These are phyloP conservation scores for Eupithecia vulgata DNA, from an alignment of 2,888 invertebrate genomes.

Conservation along the genomic window DNA sequence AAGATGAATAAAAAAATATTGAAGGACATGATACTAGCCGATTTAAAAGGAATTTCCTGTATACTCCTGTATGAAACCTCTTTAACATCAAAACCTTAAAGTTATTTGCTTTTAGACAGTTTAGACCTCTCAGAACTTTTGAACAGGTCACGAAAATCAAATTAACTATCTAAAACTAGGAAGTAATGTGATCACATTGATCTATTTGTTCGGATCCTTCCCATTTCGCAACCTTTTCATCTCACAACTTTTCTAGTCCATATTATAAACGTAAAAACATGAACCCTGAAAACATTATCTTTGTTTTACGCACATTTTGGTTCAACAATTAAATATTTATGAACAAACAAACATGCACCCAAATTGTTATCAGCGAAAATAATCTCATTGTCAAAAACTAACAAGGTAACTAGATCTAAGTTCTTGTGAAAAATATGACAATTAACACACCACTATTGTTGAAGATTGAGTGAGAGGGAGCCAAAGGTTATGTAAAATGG, in stretches of 20 bases:
- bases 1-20: neutral
- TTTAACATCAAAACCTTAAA: no score
- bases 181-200: no score
- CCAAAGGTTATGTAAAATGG: slow-evolving; percentile 42
- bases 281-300: neutral
- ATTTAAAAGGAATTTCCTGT: neutral
- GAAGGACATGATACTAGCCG: neutral
- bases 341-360: slow-evolving; percentile 15
- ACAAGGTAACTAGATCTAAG: slow-evolving; percentile 33
- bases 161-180: no score
- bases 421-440: slow-evolving; percentile 50
- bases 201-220: no score
- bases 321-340: neutral
- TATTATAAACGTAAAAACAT: neutral
- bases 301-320: neutral
- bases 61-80: no score
- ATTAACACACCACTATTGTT: slow-evolving; percentile 49
- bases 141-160: no score
- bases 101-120: no score
- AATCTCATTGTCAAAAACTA: slow-evolving; percentile 36
- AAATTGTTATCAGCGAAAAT: slow-evolving; percentile 21
- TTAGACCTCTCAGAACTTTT: no score
- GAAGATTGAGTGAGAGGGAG: slow-evolving; percentile 42
- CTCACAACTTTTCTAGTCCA: no score
- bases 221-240: no score